Evolutionary conservation across 2,888 invertebrate species (phyloP), one percentile per base, ranked within the genome.

Genomic region (Volucella inanis): DNA sequence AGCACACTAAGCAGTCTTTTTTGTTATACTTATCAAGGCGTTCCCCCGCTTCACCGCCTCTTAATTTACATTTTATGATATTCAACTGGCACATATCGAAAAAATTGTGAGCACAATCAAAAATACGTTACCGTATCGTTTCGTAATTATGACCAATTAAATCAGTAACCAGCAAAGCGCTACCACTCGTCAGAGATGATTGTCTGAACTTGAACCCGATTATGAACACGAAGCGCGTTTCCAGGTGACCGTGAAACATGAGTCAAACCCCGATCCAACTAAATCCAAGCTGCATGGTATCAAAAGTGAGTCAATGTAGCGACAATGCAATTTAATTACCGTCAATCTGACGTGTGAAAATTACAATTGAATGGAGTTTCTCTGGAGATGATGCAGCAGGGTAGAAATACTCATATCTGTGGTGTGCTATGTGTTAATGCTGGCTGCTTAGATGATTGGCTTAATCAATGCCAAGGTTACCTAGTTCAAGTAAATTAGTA

Each of bases 121-220:
- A 68, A 68, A 22, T 47, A 47, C 68, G 68, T 68, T 68, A 68
- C 54, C 68, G 68, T 49, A 70, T 43, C 18, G 68, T 49, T 57
- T 43, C 18, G 45, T 61, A 61, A 61, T 61, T 61, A 47, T n/a
- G 45, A 31, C 2, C 45, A 61, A 61, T 61, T 45, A 61, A 47
- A 22, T 8, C 55, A 38, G 31, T 0, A 52, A 55, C 45, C 8
- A 18, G 9, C 31, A 0, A 18, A 14, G 45, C 6, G 31, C 15
- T 64, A 50, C 54, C 8, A 6, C 14, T 14, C 9, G 43, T 10
- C 31, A 31, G 31, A 31, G 22, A 54, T 38, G 52, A 39, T 41
- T 61, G 47, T 47, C 45, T 65, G 49, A 75, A 75, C 75, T 75
- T 75, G 75, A 75, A 75, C 75, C 64, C 65, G 75, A 75, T 65